Evolutionary conservation across 2,888 invertebrate species (phyloP).

Genomic region (Argyresthia goedartella): DNA sequence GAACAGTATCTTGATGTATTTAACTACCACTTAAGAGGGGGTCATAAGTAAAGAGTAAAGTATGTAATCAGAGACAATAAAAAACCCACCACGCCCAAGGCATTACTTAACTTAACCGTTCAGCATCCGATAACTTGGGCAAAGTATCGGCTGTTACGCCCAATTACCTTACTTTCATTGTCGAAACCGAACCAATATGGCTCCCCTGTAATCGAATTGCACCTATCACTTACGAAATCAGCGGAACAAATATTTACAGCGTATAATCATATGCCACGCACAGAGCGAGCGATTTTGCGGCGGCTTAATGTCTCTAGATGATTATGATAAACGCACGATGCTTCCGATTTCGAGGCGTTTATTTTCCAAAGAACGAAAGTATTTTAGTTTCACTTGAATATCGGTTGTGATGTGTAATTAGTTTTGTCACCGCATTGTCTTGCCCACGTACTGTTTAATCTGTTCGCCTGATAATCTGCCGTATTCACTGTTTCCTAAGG

Average conservation of each 20-base stretch:
- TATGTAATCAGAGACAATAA: too few relatives aligned
- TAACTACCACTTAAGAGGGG: too few relatives aligned
- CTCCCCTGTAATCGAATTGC: conserved; percentile 4
- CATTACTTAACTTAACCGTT: too few relatives aligned
- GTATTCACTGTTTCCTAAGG: neutral
- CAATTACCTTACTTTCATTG: conserved; percentile 14
- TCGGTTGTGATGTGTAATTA: conserved; percentile 9
- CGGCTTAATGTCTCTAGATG: conserved; percentile 9
- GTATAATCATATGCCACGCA: conserved; percentile 2
- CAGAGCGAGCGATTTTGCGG: conserved; percentile 4
- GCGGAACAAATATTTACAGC: conserved; percentile 14
- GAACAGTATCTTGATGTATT: too few relatives aligned
- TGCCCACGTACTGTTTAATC: neutral
- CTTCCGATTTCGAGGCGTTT: conserved; percentile 37
- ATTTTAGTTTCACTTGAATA: conserved; percentile 8
- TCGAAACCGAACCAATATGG: conserved; percentile 3
- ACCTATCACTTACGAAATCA: conserved; percentile 10
- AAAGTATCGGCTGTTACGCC: too few relatives aligned
- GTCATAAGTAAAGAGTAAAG: too few relatives aligned
- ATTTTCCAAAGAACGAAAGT: conserved; percentile 30
- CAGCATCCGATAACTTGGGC: too few relatives aligned
- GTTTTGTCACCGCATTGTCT: neutral
- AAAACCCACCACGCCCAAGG: too few relatives aligned
- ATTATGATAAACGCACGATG: conserved; percentile 15
- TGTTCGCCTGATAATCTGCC: neutral